Conservation (phyloP, 2,888 invertebrate genomes). For the Melitaea athalia region DNA sequence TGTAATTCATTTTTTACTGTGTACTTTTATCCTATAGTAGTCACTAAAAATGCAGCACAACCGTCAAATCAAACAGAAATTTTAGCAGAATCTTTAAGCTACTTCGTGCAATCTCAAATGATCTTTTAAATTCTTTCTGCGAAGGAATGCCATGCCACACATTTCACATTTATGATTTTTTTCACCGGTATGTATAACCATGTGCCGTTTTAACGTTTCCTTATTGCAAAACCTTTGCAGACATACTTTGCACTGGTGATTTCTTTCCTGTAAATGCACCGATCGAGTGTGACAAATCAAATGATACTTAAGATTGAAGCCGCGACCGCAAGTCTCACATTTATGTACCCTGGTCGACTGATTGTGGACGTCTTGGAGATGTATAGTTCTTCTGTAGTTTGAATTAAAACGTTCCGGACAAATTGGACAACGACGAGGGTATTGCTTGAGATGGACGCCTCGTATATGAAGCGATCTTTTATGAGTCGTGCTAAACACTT, state of each 20-base stretch:
- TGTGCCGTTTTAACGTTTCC: conserved; percentile 80
- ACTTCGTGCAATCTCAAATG: conserved; percentile 71
- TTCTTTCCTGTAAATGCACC: conserved; percentile 75
- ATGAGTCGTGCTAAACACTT: conserved; percentile 69
- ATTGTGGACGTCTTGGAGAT: conserved; percentile 74
- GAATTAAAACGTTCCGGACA: conserved; percentile 76
- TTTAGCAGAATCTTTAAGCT: conserved; percentile 38
- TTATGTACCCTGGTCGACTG: conserved; percentile 74
- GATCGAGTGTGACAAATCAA: conserved; percentile 72
- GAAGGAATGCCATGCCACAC: conserved; percentile 76
- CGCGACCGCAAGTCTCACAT: conserved; percentile 72
- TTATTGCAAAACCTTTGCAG: conserved; percentile 79
- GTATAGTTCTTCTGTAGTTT: conserved; percentile 73
- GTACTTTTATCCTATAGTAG: no score
- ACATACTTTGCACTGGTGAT: conserved; percentile 79
- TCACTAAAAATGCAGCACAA: background rate
- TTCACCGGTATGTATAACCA: conserved; percentile 81
- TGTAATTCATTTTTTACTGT: no score
- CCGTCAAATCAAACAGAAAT: background rate
- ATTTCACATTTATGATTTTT: conserved; percentile 81
- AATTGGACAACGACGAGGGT: conserved; percentile 69
- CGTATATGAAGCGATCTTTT: conserved; percentile 68
- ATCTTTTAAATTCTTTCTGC: conserved; percentile 73
- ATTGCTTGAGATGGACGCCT: conserved; percentile 72
- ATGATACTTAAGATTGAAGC: conserved; percentile 72